Evolutionary conservation across 2,113 vertebrate genomes (phyloP), one percentile per base, ranked within the genome.

Genomic region (Hydropotes inermis): DNA sequence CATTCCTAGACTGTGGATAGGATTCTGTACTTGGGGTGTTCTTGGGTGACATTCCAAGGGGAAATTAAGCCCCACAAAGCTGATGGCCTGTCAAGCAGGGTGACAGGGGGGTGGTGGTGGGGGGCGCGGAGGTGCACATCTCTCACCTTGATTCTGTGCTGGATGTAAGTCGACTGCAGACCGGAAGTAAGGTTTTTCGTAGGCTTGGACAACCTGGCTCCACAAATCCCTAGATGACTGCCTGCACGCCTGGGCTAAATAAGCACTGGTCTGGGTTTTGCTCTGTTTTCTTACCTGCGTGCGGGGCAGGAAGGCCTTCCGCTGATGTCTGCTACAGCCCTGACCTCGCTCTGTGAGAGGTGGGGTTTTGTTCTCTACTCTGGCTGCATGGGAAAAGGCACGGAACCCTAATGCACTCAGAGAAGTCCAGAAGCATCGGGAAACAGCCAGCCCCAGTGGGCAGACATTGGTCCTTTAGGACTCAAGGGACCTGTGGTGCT

Each of bases 21-120:
- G 30, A 50, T 21, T 70, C 55, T 60, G 76, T 16, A 30, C 27
- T 33, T 36, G n/a, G 19, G 27, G 14, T 16, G 17, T 21, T 23
- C 19, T 7, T 1, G 30, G 43, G 30, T 0, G 21, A 16, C 14
- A 1, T 6, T 28, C 19, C 39, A 4, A 36, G 85, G 39, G 15
- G 36, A 60, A 81, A 70, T 27, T 25, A 36, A 50, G 64, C 11
- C 4, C 27, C n/a, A 55, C 0, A 2, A 6, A 39, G 39, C 76
- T 3, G 47, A 36, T 7, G 2, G 16, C 17, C 82, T 57, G 33
- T 30, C 0, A 0, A 12, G 61, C 33, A 82, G 43, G 9, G 14
- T 70, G 13, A 1, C 5, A 21, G 17, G 13, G 14, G 17, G 57
- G 54, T 5, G 58, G 47, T 16, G 14, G 57, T 47, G 25, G 25